Evolutionary conservation across 2,113 vertebrate genomes (phyloP).

Genomic region (Gymnorhina tibicen): DNA sequence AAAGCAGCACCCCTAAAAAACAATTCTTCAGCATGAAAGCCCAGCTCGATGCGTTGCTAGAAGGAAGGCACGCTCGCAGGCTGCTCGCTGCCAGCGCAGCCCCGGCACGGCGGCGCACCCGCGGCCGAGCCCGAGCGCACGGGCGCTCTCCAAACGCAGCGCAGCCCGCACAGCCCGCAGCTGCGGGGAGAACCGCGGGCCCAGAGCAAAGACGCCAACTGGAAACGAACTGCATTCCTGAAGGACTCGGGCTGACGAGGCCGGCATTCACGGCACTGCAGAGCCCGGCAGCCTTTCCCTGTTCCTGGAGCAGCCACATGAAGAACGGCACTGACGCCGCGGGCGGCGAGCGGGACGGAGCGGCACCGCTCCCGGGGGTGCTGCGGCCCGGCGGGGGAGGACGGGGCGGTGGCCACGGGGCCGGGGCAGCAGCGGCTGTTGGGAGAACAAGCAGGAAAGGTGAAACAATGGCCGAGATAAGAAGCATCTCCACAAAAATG

Average conservation of each 20-base stretch:
- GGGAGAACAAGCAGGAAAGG: conserved; percentile 24
- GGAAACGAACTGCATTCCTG: background rate
- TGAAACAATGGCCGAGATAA: conserved; percentile 20
- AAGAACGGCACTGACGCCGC: background rate
- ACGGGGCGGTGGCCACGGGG: background rate
- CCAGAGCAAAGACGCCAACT: background rate
- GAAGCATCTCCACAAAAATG: background rate
- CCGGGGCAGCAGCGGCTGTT: background rate
- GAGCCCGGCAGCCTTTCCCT: background rate
- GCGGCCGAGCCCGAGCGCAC: background rate
- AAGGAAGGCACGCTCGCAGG: background rate
- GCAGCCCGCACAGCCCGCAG: background rate
- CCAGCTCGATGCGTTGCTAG: background rate
- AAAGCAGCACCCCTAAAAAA: background rate
- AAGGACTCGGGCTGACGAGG: background rate
- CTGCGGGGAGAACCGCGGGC: background rate
- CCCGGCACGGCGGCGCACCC: background rate
- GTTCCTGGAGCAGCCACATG: background rate
- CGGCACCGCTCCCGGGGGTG: background rate
- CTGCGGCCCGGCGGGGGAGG: background rate
- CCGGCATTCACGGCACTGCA: background rate
- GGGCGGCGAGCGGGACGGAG: background rate
- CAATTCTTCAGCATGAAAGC: background rate
- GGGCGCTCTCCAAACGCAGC: background rate
- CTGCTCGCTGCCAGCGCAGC: background rate